phyloP scores from a whole-genome alignment of 2,888 invertebrate species.

The Dicyrtoma fusca region DNA sequence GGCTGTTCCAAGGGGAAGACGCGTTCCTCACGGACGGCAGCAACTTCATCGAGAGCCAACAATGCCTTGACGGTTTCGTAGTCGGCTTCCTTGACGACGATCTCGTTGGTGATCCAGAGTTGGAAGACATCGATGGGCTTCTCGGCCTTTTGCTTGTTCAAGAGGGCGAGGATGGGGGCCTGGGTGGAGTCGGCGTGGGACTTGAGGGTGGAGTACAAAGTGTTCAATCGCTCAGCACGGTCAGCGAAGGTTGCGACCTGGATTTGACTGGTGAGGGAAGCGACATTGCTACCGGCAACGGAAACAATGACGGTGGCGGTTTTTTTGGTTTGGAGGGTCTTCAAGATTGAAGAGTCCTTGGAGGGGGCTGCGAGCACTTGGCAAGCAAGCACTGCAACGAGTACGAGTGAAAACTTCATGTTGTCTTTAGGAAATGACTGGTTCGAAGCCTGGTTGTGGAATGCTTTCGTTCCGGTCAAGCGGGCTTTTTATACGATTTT shows the following conservation, averaged over 20 bases:
- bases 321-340: constrained; percentile 3
- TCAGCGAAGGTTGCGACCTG: not conserved
- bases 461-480: not conserved
- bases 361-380: constrained; percentile 8
- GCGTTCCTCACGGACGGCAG: not conserved
- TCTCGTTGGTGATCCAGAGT: constrained; percentile 27
- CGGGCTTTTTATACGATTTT: too few relatives aligned
- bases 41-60: not conserved
- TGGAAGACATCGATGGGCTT: not conserved
- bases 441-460: not conserved
- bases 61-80: not conserved
- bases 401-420: not conserved
- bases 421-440: not conserved
- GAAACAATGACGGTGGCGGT: constrained; percentile 7
- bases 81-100: constrained; percentile 20
- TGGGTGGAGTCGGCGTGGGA: constrained; percentile 17
- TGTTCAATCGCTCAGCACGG: not conserved
- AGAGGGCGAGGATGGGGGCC: not conserved
- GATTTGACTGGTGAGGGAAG: not conserved
- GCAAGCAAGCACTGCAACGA: constrained; percentile 14
- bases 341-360: constrained; percentile 2
- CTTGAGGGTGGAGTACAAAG: constrained; percentile 5
- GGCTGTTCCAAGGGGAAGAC: not conserved
- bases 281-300: not conserved
- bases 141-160: constrained; percentile 1